Evolutionary conservation across 2,797 vertebrate species (phyloP), one percentile per base, ranked within the genome.

Genomic region (Phalloptychus januarius): DNA sequence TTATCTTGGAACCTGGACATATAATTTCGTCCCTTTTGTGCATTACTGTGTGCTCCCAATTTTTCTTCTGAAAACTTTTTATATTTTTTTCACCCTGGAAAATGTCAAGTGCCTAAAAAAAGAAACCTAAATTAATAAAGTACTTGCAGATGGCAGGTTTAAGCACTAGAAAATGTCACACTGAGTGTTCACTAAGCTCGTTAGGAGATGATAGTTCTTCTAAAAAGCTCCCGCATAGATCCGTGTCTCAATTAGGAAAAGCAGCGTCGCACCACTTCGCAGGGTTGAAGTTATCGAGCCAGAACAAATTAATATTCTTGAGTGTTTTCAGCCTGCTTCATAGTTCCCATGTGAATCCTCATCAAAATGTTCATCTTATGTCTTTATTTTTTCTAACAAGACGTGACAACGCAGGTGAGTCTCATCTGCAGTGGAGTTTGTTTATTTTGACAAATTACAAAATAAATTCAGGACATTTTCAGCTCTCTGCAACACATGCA

Each of bases 401-500:
- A 20, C 48, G 77, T 42, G 36, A 25, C 72, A 36, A 75, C 63
- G 3, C 36, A 28, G 52, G 28, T 65, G 23, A 71, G 71, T 74
- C 45, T 50, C 25, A 76, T 44, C 31, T 15, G 5, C 71, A 54
- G 76, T 48, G 28, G 80, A 52, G 40, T 65, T n/a, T 28, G 70
- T 79, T 75, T 0, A 48, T 82, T 42, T 16, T 15, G 75, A 52
- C 56, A 12, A 67, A 18, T 58, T 48, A 20, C n/a, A 7, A 0
- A 70, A 61, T 73, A 72, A 65, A 72, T 71, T 38, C 54, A 67
- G 11, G 74, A 65, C 33, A 50, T 58, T 71, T 36, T 31, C 48
- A 40, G 44, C 23, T 71, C 23, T 40, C 54, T 1, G n/a, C 33
- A 4, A 77, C 46, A 86, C 75, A 75, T 88, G 80, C 85, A 90